Percentiles rank a stretch among this genome's conserved stretches.
Conservation (phyloP, 2,888 invertebrate species). For the Tanypteryx hageni region DNA sequence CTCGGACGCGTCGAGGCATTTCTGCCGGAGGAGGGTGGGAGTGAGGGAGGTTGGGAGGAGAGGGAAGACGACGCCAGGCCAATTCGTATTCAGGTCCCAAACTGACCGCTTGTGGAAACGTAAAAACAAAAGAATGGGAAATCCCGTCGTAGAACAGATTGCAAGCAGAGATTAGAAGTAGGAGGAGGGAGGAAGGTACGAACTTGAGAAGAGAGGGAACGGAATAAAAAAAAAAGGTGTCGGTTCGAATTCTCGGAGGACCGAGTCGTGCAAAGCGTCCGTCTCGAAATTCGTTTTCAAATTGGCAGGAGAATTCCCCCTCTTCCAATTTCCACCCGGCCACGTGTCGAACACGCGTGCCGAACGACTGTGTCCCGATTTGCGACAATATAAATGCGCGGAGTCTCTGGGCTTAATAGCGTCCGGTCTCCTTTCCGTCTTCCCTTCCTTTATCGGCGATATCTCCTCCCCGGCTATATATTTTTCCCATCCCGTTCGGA, state of each 20-base stretch:
- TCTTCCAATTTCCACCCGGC: conserved; percentile 33
- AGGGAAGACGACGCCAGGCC: neutral
- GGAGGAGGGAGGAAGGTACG: conserved; percentile 65
- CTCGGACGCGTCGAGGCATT: conserved; percentile 24
- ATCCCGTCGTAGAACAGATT: conserved; percentile 31
- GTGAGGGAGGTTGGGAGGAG: neutral
- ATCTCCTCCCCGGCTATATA: neutral
- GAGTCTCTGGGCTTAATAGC: neutral
- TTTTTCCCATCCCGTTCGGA: neutral
- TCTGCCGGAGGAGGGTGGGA: neutral
- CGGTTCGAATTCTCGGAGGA: neutral
- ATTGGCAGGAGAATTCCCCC: conserved; percentile 33
- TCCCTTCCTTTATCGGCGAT: neutral
- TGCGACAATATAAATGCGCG: conserved; percentile 27
- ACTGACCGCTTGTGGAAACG: conserved; percentile 55
- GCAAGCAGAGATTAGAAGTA: conserved; percentile 56
- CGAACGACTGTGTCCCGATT: conserved; percentile 31
- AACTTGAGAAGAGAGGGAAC: conserved; percentile 69
- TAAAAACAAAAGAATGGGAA: conserved; percentile 44
- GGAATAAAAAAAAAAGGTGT: conserved; percentile 68
- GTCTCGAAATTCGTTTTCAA: neutral
- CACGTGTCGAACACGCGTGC: conserved; percentile 47
- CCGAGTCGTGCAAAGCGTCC: neutral
- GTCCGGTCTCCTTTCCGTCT: conserved; percentile 14
- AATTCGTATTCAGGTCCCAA: conserved; percentile 54